Evolutionary conservation across 2,888 invertebrate species (phyloP).

Genomic region (Petrophora chlorosata): DNA sequence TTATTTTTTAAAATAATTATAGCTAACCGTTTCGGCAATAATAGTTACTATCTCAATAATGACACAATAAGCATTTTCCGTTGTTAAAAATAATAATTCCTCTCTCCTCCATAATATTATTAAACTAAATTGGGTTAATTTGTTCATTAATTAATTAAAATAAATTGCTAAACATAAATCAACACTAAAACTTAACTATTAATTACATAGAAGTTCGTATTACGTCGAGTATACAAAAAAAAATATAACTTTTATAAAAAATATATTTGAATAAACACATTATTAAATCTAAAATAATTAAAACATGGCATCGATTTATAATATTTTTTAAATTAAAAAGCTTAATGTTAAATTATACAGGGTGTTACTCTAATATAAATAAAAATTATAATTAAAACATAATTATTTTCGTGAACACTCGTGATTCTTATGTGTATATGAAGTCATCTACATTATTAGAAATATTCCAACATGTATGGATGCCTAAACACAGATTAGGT

Average conservation of each 20-base stretch:
- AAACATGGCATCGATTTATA: conserved; percentile 80
- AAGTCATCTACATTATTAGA: conserved; percentile 33
- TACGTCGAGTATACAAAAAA: conserved; percentile 72
- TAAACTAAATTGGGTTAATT: conserved; percentile 72
- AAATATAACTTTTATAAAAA: conserved; percentile 80
- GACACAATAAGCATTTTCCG: conserved; percentile 83
- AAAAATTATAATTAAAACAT: conserved; percentile 43
- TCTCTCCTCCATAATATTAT: conserved; percentile 49
- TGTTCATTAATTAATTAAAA: conserved; percentile 58
- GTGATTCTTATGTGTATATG: conserved; percentile 39
- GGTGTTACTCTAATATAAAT: conserved; percentile 45
- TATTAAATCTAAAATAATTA: conserved; percentile 71
- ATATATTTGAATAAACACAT: conserved; percentile 80
- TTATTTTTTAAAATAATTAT: conserved; percentile 85
- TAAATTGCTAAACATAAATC: conserved; percentile 62
- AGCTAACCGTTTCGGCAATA: conserved; percentile 84
- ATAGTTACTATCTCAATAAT: conserved; percentile 80
- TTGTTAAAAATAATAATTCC: conserved; percentile 67
- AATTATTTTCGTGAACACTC: conserved; percentile 58
- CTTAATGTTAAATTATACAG: conserved; percentile 40
- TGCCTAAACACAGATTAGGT: conserved; percentile 74
- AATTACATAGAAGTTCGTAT: conserved; percentile 70
- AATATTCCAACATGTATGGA: conserved; percentile 44
- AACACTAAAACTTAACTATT: conserved; percentile 79
- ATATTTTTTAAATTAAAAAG: conserved; percentile 52